Percentiles rank a stretch among this genome's conserved stretches.
phyloP scores from a whole-genome alignment of 2,797 vertebrate species.

The Amphiprion clarkii region DNA sequence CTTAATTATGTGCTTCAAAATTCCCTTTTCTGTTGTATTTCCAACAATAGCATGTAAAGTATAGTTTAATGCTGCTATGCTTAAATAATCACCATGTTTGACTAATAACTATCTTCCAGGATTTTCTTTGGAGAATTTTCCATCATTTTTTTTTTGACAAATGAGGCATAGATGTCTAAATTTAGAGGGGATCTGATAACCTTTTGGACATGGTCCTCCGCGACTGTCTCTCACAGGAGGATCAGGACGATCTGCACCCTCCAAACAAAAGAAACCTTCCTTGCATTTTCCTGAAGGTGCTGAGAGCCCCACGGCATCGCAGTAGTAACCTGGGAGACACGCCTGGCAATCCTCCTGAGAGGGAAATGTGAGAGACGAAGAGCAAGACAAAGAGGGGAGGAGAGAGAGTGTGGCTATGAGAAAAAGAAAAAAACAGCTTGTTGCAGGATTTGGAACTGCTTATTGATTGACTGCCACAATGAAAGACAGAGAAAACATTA shows the following conservation, averaged over 20 bases:
- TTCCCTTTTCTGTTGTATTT: not conserved
- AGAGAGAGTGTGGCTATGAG: conserved; percentile 4
- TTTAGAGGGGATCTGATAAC: conserved; percentile 64
- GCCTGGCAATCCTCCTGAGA: conserved; percentile 85
- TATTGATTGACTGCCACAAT: conserved; percentile 38
- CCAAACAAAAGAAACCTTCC: conserved; percentile 88
- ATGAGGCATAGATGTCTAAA: not conserved
- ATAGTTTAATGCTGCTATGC: not conserved
- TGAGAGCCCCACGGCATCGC: conserved; percentile 78
- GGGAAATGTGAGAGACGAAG: conserved; percentile 11
- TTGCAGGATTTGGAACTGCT: conserved; percentile 32
- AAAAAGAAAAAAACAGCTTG: conserved; percentile 10
- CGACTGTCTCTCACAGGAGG: conserved; percentile 69
- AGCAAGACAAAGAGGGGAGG: not conserved
- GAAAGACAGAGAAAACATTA: conserved; percentile 13
- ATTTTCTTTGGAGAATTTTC: not conserved
- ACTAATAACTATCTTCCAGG: not conserved
- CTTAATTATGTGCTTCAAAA: conserved; percentile 11
- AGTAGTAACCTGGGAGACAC: conserved; percentile 88
- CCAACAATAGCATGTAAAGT: not conserved
- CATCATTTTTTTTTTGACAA: not conserved
- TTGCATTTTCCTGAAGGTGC: conserved; percentile 86
- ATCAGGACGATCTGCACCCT: conserved; percentile 80
- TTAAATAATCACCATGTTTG: not conserved
- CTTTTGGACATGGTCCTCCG: conserved; percentile 89